phyloP scores from a whole-genome alignment of 2,797 vertebrate genomes.

The Coranthus polyacanthus region DNA sequence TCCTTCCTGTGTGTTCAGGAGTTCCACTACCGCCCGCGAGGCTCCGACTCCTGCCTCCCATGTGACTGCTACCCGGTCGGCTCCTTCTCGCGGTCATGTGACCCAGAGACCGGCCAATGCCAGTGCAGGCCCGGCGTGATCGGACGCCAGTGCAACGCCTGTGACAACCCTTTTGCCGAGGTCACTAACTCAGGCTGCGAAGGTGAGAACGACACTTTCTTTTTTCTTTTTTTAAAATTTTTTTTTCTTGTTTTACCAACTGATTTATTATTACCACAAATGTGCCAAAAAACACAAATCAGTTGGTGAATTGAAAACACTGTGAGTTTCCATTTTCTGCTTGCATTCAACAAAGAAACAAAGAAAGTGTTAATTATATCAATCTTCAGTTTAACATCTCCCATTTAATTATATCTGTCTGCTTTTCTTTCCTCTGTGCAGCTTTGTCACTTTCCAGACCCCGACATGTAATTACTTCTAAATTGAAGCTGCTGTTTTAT shows the following conservation, averaged over 20 bases:
- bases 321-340: constrained; percentile 14
- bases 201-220: constrained; percentile 82
- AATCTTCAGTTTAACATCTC: constrained; percentile 5
- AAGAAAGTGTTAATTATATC: constrained; percentile 17
- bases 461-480: constrained; percentile 11
- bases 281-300: background rate
- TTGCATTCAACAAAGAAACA: constrained; percentile 9
- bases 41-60: constrained; percentile 92
- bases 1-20: constrained; percentile 83
- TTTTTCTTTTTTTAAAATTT: background rate
- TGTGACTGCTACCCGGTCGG: constrained; percentile 98
- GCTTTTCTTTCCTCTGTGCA: background rate
- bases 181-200: constrained; percentile 95
- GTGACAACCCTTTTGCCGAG: constrained; percentile 97
- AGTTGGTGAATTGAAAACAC: too few species aligned
- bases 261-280: constrained; percentile 1
- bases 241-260: background rate
- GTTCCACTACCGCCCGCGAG: constrained; percentile 91
- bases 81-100: constrained; percentile 94
- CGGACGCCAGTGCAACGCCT: constrained; percentile 95
- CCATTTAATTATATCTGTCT: background rate
- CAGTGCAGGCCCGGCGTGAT: constrained; percentile 96
- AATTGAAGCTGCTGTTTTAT: constrained; percentile 23
- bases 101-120: constrained; percentile 92
- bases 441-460: too few species aligned